Evolutionary conservation across 2,797 vertebrate species (phyloP).

Genomic region (Cheirogaleus major): DNA sequence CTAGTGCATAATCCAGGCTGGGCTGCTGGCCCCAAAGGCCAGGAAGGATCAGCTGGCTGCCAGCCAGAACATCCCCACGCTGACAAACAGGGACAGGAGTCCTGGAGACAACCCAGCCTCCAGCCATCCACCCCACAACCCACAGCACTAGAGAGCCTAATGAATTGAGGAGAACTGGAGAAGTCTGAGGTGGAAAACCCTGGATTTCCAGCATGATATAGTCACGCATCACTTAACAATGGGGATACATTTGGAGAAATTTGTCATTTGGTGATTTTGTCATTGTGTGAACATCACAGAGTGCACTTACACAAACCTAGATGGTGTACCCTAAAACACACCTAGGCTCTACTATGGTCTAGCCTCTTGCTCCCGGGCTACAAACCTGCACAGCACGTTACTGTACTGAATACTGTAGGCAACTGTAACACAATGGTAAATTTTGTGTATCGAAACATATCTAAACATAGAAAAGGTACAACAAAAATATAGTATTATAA

Average conservation of each 20-base stretch:
- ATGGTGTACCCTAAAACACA: neutral
- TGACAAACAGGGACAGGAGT: neutral
- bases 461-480: neutral
- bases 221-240: neutral
- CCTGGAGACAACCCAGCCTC: neutral
- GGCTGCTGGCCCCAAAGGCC: neutral
- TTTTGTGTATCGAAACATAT: neutral
- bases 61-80: neutral
- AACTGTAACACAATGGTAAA: neutral
- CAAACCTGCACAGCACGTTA: neutral
- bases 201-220: neutral
- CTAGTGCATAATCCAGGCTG: neutral
- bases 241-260: neutral
- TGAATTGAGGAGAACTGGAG: neutral
- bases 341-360: neutral
- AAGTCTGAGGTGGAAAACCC: neutral
- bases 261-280: neutral
- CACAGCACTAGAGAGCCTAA: neutral
- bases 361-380: neutral
- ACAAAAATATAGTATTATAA: neutral
- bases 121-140: neutral
- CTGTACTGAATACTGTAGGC: neutral
- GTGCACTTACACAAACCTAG: neutral
- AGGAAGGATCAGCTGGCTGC: neutral
- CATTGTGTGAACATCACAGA: neutral